Evolutionary conservation across 2,797 vertebrate species (phyloP).

Genomic region (Sebastes oblongus): DNA sequence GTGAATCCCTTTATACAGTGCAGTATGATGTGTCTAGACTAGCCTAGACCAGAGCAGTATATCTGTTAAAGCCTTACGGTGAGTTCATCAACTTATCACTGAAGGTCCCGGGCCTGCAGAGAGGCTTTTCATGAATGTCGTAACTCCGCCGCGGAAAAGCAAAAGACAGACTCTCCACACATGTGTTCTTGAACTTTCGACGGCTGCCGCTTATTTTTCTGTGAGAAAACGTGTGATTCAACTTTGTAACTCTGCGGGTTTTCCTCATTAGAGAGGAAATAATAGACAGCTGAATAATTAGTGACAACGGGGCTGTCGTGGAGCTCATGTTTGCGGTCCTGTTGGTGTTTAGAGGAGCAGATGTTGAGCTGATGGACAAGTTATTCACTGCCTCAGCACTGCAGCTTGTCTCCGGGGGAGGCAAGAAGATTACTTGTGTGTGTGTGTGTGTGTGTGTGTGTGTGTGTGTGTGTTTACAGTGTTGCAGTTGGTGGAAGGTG

Average conservation of each 20-base stretch:
- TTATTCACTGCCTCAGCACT: neutral
- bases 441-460: neutral
- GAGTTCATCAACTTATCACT: conserved; percentile 5
- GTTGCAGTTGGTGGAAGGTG: neutral
- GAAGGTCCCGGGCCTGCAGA: conserved; percentile 6
- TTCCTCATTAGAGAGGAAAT: conserved; percentile 1
- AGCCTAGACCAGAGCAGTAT: conserved; percentile 22
- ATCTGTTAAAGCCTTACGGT: conserved; percentile 49
- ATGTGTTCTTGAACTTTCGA: neutral
- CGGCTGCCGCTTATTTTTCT: conserved; percentile 1
- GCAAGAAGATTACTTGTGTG: neutral
- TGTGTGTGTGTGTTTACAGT: neutral
- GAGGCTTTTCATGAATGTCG: conserved; percentile 47
- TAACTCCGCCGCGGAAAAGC: neutral
- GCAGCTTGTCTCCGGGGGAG: neutral
- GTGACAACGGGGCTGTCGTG: neutral
- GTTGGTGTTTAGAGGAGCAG: conserved; percentile 4
- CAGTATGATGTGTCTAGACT: conserved; percentile 26
- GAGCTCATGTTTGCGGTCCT: neutral
- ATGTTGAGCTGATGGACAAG: neutral
- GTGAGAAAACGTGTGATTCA: neutral
- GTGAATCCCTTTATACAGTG: conserved; percentile 45
- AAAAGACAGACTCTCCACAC: neutral
- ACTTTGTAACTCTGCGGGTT: neutral
- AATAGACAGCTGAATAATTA: neutral